Evolutionary conservation across 2,797 vertebrate species (phyloP), one percentile per base, ranked within the genome.

Genomic region (Sebastolobus altivelis): DNA sequence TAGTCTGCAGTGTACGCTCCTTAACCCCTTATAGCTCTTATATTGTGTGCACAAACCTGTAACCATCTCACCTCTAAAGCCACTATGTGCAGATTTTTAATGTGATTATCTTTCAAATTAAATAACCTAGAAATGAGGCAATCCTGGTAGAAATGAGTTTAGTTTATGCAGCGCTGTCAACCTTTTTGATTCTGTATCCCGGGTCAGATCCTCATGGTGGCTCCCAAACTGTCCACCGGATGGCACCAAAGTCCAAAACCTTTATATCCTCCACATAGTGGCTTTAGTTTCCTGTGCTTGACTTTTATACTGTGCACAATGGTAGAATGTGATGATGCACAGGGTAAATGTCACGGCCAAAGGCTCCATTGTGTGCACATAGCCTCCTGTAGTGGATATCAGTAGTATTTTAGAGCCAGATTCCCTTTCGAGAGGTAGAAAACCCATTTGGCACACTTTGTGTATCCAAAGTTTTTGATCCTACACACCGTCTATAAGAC

Each of bases 61-160:
- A n/a, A 16, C 16, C 4, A 62, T 8, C 71, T 63, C 37, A 38
- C 16, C 8, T n/a, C 65, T 40, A 77, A 77, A 87, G 38, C 65
- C 67, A 60, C n/a, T 9, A 1, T 76, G 58, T 72, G 5, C 2
- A 33, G n/a, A 11, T 10, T 16, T 22, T 29, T n/a, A 1, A 18
- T 60, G 1, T 10, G 2, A 66, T 18, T 22, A n/a, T 52, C 25
- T 43, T 16, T 65, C 35, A 8, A 40, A 27, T 25, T 16, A 14
- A 65, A 5, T 63, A 22, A 38, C 6, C 8, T 38, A 58, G 13
- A 66, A 55, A 46, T 56, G 1, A 55, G 6, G 27, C 43, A 25
- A 3, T 40, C 16, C 18, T 1, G 8, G 6, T 35, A 3, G 37
- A 43, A 63, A 11, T 62, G 3, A 1, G 8, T 20, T 38, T 2